These are phyloP conservation scores for cat (Felis catus) DNA, from an alignment of 2,113 vertebrate species.

Conservation along the genomic window F.catus_Fca126_mat1.0 CM031416.1:90150501-90151000, in stretches of 20 bases:
- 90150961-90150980: conserved; percentile 4
- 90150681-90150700: background rate
- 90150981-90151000: background rate
- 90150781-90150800: background rate
- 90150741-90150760: background rate
- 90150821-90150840: background rate
- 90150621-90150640: conserved; percentile 36
- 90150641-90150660: conserved; percentile 40
- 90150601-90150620: conserved; percentile 22
- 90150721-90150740: background rate
- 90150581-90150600: conserved; percentile 64
- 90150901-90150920: background rate
- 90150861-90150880: background rate
- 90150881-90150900: background rate
- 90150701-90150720: background rate
- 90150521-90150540: background rate
- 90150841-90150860: background rate
- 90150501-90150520: conserved; percentile 80
- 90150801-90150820: background rate
- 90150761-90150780: background rate
- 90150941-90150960: background rate
- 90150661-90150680: conserved; percentile 45
- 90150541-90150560: background rate
- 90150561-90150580: conserved; percentile 54
- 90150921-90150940: background rate